These are phyloP conservation scores for Eulithis prunata DNA, from an alignment of 2,888 invertebrate genomes.

Conservation along the genomic window DNA sequence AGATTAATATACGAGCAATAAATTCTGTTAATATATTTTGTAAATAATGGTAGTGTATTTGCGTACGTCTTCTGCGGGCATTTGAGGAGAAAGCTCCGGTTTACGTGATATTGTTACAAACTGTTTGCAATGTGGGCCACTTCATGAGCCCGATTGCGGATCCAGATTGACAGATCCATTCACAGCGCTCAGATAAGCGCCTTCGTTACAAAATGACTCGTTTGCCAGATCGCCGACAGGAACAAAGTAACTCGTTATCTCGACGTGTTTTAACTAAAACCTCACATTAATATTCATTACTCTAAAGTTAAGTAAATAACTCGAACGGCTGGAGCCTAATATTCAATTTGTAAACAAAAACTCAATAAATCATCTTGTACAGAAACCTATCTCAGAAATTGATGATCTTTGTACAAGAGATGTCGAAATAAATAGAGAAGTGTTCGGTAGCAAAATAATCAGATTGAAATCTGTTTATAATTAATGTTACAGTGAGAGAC, in stretches of 20 bases:
- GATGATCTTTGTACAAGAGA: conserved; percentile 62
- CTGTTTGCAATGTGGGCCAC: conserved; percentile 48
- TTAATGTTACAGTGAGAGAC: conserved; percentile 71
- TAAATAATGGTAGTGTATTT: conserved; percentile 68
- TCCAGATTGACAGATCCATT: conserved; percentile 69
- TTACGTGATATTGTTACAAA: conserved; percentile 56
- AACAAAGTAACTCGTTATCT: conserved; percentile 43
- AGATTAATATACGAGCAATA: conserved; percentile 69
- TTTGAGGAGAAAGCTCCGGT: conserved; percentile 60
- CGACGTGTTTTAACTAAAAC: conserved; percentile 45
- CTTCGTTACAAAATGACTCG: conserved; percentile 55
- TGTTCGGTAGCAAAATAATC: conserved; percentile 77
- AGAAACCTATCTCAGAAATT: conserved; percentile 71
- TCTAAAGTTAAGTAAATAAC: conserved; percentile 30
- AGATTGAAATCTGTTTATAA: conserved; percentile 77
- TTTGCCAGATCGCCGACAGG: conserved; percentile 30
- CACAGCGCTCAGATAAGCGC: conserved; percentile 57
- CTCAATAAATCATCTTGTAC: conserved; percentile 68
- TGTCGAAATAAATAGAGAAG: conserved; percentile 68
- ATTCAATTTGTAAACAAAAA: conserved; percentile 58
- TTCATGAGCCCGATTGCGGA: conserved; percentile 56
- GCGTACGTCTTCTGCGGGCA: conserved; percentile 59
- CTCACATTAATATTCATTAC: conserved; percentile 35
- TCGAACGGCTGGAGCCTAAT: conserved; percentile 49
- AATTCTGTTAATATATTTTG: conserved; percentile 73